phyloP scores from a whole-genome alignment of 2,113 vertebrate species.

The Saguinus imperator region DNA sequence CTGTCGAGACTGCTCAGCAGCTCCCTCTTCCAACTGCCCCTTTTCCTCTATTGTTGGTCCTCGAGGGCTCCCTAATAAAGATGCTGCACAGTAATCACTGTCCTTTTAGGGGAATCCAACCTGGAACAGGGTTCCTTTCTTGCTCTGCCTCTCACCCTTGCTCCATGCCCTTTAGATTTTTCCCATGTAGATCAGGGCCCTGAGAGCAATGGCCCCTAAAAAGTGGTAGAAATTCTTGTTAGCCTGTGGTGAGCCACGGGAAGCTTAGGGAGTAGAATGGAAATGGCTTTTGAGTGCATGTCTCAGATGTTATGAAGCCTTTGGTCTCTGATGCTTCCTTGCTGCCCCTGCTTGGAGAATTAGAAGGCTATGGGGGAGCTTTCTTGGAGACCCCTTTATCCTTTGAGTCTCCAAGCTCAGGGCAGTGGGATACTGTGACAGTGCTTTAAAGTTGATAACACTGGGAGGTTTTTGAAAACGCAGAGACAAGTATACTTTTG shows the following conservation, averaged over 20 bases:
- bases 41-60: background rate
- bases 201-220: background rate
- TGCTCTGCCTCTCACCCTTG: background rate
- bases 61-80: background rate
- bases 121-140: background rate
- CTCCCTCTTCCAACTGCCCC: background rate
- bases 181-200: background rate
- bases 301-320: background rate
- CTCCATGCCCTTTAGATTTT: background rate
- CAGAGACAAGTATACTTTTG: background rate
- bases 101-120: background rate
- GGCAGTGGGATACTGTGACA: background rate
- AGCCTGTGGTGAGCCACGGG: background rate
- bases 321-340: background rate
- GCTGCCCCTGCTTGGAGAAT: background rate
- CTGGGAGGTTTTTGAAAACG: background rate
- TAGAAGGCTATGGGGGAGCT: background rate
- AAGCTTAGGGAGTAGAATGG: background rate
- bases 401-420: background rate
- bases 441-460: background rate
- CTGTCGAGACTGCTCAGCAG: background rate
- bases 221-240: background rate
- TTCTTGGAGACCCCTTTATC: background rate
- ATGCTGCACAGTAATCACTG: background rate
- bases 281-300: background rate